These are phyloP conservation scores for Stigmatopora argus DNA, from an alignment of 2,113 vertebrate species.

Conservation along the genomic window DNA sequence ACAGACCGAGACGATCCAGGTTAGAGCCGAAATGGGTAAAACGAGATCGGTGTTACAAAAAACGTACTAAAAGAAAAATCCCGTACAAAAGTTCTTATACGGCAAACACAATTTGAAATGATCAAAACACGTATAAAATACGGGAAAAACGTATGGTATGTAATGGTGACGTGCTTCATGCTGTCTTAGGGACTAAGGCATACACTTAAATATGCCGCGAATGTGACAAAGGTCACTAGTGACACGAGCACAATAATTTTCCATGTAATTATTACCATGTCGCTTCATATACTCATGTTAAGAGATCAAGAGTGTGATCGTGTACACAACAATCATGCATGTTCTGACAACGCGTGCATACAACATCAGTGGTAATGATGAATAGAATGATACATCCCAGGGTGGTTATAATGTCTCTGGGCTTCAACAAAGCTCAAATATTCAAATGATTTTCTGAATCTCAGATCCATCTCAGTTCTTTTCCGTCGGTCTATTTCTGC, in stretches of 20 bases:
- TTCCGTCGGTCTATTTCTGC: not conserved
- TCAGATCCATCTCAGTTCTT: slow-evolving; percentile 19
- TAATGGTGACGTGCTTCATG: not conserved
- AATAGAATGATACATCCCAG: slow-evolving; percentile 17
- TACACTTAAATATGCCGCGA: not conserved
- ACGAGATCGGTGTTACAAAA: too few relatives aligned
- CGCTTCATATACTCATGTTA: not conserved
- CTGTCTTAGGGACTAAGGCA: not conserved
- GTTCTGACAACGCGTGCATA: slow-evolving; percentile 14
- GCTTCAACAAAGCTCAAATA: slow-evolving; percentile 21
- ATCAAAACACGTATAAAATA: too few relatives aligned
- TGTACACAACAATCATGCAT: slow-evolving; percentile 4
- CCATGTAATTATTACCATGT: slow-evolving; percentile 22
- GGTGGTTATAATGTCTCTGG: slow-evolving; percentile 37
- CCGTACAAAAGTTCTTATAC: not conserved
- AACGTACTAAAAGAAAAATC: too few relatives aligned
- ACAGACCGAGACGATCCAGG: too few relatives aligned
- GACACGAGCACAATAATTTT: slow-evolving; percentile 7
- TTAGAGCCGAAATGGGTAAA: too few relatives aligned
- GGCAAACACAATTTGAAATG: too few relatives aligned
- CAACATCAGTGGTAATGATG: slow-evolving; percentile 22
- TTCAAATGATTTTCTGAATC: slow-evolving; percentile 37
- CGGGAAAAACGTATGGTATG: not conserved
- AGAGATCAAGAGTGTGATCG: not conserved
- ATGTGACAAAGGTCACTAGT: not conserved